phyloP scores from a whole-genome alignment of 1,140 invertebrate species.

The Pentalonia nigronervosa region DNA sequence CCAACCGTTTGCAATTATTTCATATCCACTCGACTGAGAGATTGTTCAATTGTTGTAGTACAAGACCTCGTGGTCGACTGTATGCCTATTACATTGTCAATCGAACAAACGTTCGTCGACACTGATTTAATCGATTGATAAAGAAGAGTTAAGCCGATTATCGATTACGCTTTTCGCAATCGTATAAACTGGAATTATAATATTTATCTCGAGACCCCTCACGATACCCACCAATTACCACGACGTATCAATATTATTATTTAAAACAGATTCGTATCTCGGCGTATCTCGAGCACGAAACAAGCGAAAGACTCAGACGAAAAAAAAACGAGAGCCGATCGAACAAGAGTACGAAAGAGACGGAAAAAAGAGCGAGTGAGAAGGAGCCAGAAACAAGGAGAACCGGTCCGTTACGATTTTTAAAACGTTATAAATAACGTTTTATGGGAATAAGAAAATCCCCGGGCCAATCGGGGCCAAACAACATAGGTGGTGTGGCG shows the following conservation, averaged over 20 bases:
- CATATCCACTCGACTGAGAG: not conserved
- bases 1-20: not conserved
- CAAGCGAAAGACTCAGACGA: not conserved
- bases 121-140: not conserved
- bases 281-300: not conserved
- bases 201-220: not conserved
- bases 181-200: not conserved
- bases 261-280: constrained; percentile 28
- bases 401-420: constrained; percentile 58
- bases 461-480: constrained; percentile 49
- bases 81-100: not conserved
- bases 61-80: not conserved
- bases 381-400: constrained; percentile 24
- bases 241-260: constrained; percentile 20
- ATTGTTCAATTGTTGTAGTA: not conserved
- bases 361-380: not conserved
- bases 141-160: constrained; percentile 48
- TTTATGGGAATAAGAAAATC: constrained; percentile 58
- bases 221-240: not conserved
- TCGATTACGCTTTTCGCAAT: not conserved
- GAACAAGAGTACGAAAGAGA: not conserved
- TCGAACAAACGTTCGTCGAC: not conserved
- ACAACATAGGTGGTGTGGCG: constrained; percentile 44
- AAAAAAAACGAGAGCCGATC: not conserved
- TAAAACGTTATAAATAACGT: constrained; percentile 58